Conservation (phyloP, 2,113 vertebrate species). For the Nothoprocta perdicaria region DNA sequence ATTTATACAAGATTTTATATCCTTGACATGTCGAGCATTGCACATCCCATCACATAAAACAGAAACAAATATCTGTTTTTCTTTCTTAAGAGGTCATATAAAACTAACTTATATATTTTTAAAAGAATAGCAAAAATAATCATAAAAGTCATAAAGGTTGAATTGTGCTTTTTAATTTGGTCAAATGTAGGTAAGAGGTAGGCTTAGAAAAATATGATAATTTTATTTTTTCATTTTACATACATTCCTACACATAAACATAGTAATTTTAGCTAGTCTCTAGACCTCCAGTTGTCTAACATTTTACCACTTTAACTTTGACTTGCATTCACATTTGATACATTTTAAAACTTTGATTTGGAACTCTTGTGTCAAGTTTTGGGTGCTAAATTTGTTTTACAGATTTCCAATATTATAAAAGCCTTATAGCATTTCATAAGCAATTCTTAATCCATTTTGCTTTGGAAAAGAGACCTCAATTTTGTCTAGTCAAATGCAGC, state of each 20-base stretch:
- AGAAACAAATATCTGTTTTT: neutral
- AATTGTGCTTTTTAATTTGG: neutral
- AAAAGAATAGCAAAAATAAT: neutral
- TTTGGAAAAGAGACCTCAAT: neutral
- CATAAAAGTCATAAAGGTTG: neutral
- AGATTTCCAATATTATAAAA: neutral
- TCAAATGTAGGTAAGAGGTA: neutral
- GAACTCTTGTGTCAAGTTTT: neutral
- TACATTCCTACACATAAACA: neutral
- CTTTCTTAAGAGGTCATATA: neutral
- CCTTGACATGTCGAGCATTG: neutral
- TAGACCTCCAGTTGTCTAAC: neutral
- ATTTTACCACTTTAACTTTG: neutral
- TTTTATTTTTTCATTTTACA: neutral
- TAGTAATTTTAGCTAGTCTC: neutral
- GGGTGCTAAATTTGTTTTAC: neutral
- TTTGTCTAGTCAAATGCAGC: neutral
- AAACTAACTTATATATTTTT: neutral
- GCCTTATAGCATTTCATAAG: neutral
- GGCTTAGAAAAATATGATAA: neutral
- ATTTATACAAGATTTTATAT: neutral
- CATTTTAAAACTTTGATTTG: neutral
- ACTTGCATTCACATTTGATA: neutral
- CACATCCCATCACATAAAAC: neutral
- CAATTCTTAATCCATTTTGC: neutral